Evolutionary conservation across 2,888 invertebrate genomes (phyloP), one percentile per base, ranked within the genome.

Genomic region (Xanthorhoe designata): DNA sequence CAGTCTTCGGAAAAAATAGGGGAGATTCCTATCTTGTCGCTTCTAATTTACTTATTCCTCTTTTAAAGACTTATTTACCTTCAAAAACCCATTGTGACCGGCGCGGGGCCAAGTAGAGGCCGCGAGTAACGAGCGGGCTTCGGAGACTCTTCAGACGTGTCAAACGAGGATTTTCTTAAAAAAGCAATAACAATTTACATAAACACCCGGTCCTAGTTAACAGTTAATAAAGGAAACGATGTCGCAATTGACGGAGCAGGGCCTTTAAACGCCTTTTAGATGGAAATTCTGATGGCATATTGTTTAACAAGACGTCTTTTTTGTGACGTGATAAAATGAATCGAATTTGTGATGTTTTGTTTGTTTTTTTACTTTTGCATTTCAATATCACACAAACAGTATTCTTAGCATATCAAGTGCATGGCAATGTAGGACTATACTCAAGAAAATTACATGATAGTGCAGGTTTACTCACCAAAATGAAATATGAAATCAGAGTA

Each of bases 41-140:
- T 95, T 95, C 95, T 96, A 96, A 96, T 96, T 96, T 96, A 96
- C 96, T 96, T 96, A 96, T 95, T 95, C 95, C 94, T 94, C 94
- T 95, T 94, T 94, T 95, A 94, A 94, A 94, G 95, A 95, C 95
- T 95, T 95, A 95, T 96, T 96, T 96, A 95, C 96, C 92, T 94
- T 92, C 91, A 90, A 93, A 94, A 93, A 93, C 93, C 92, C 89
- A 92, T 94, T 93, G 93, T 93, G 89, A 83, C 88, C 86, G 87
- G 79, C 82, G 86, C 87, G 87, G 87, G 83, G 79, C 85, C 84
- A 82, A 83, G 79, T 78, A 81, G 84, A 87, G 84, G 82, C 81
- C 76, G 82, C 87, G 85, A 88, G 89, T 89, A 92, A 91, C 87
- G 87, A 85, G 81, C 78, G 80, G 80, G 83, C 81, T 87, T 86